A percentile compares a stretch with the other conserved stretches of the same genome.
phyloP scores from a whole-genome alignment of 2,797 vertebrate genomes.

The Pyrocephalus nanus region DNA sequence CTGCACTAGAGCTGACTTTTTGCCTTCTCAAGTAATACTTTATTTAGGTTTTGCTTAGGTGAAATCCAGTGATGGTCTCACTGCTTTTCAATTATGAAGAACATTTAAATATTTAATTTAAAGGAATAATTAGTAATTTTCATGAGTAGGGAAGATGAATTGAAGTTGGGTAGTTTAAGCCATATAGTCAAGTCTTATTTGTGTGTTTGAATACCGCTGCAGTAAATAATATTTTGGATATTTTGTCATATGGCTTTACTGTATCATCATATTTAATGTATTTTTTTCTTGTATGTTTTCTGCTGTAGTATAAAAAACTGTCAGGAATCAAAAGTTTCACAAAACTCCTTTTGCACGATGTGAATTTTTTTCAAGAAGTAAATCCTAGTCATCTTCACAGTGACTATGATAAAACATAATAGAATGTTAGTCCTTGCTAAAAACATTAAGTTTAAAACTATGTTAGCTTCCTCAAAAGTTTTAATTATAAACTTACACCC shows the following conservation, averaged over 20 bases:
- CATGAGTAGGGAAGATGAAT: background rate
- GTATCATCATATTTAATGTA: background rate
- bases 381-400: background rate
- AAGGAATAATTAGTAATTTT: background rate
- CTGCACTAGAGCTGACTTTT: background rate
- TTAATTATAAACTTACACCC: background rate
- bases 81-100: constrained; percentile 26
- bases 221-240: background rate
- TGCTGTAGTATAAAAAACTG: background rate
- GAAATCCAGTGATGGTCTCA: background rate
- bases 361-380: background rate
- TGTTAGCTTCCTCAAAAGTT: background rate
- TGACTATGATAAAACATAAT: background rate
- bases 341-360: background rate
- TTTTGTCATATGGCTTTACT: background rate
- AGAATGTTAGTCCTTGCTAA: background rate
- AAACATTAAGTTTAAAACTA: background rate
- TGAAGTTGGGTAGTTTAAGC: background rate
- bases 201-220: background rate
- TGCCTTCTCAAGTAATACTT: background rate
- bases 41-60: background rate
- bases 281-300: background rate
- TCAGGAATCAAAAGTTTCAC: background rate
- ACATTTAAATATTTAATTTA: constrained; percentile 38
- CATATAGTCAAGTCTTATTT: background rate